Evolutionary conservation across 2,113 vertebrate species (phyloP).

Genomic region (Alosa alosa): DNA sequence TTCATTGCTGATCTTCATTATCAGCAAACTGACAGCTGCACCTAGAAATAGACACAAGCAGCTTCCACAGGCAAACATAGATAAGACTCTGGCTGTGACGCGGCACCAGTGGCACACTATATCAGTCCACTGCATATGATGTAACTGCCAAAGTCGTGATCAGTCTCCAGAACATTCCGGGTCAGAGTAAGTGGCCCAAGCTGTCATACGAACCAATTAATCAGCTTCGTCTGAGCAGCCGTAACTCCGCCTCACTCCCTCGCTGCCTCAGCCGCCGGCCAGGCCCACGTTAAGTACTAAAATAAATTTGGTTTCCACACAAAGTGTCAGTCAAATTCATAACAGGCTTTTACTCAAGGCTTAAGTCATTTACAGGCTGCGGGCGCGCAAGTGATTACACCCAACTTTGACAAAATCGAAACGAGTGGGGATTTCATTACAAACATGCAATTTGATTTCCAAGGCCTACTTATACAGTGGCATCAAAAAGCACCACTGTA

Average conservation of each 20-base stretch:
- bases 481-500: not conserved
- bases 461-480: not conserved
- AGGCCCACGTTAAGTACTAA: not conserved
- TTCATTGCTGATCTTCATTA: not conserved
- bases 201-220: not conserved
- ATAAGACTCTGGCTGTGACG: not conserved
- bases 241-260: not conserved
- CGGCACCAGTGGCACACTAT: not conserved
- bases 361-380: not conserved
- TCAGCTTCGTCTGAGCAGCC: not conserved
- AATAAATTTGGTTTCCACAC: constrained; percentile 14
- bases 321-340: constrained; percentile 8
- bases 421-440: not conserved
- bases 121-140: not conserved
- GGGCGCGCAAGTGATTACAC: not conserved
- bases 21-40: not conserved
- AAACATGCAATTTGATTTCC: not conserved
- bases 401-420: not conserved
- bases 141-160: not conserved
- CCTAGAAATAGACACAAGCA: not conserved
- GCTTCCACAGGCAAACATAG: not conserved
- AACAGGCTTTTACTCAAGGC: not conserved
- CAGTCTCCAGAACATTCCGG: not conserved
- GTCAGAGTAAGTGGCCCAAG: not conserved
- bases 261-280: not conserved